Evolutionary conservation across 2,113 vertebrate genomes (phyloP).

Genomic region (Saimiri boliviensis): DNA sequence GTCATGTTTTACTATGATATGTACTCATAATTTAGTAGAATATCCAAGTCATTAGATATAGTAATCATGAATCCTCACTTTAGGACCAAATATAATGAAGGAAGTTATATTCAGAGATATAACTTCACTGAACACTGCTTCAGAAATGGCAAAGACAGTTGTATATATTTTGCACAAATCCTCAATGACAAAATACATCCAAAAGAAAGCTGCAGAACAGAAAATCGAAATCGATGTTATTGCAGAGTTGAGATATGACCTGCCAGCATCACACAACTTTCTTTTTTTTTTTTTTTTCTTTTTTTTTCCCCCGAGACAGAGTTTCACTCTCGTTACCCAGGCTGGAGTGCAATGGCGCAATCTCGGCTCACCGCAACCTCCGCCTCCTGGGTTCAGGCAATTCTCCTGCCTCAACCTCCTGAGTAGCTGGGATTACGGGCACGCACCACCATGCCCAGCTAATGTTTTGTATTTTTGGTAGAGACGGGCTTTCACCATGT

Average conservation of each 20-base stretch:
- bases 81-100: constrained; percentile 98
- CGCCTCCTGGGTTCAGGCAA: too few species aligned
- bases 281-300: too few species aligned
- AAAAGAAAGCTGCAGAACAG: constrained; percentile 91
- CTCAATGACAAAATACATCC: constrained; percentile 92
- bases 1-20: constrained; percentile 91
- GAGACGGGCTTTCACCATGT: too few species aligned
- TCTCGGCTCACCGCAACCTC: too few species aligned
- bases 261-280: constrained; percentile 90
- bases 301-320: too few species aligned
- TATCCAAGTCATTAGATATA: constrained; percentile 90
- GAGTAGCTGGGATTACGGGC: too few species aligned
- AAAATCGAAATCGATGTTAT: constrained; percentile 92
- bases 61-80: constrained; percentile 97
- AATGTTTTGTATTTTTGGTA: too few species aligned
- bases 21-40: constrained; percentile 82
- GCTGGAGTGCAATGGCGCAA: too few species aligned
- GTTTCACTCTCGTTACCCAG: too few species aligned
- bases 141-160: constrained; percentile 92
- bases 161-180: constrained; percentile 98
- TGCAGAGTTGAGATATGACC: constrained; percentile 87
- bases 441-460: too few species aligned
- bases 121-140: constrained; percentile 91
- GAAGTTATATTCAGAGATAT: constrained; percentile 88
- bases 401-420: too few species aligned